These are phyloP conservation scores for Ephestia elutella DNA, from an alignment of 1,140 invertebrate genomes.

Conservation along the genomic window DNA sequence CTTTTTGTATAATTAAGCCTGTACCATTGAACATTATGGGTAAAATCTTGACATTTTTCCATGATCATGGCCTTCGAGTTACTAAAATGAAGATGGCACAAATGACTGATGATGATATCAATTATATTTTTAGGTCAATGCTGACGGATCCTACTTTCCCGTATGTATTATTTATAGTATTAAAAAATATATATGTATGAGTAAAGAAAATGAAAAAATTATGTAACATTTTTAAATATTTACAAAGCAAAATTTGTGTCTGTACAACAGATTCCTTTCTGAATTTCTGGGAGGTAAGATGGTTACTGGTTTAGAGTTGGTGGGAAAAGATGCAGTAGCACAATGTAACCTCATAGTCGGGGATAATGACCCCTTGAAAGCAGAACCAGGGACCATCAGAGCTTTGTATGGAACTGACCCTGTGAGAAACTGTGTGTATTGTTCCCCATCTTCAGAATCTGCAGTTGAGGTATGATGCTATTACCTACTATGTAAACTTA, in stretches of 20 bases:
- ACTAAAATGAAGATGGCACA: constrained; percentile 82
- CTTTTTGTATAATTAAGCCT: constrained; percentile 86
- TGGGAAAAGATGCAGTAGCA: constrained; percentile 81
- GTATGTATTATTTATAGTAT: constrained; percentile 70
- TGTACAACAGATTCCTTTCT: constrained; percentile 69
- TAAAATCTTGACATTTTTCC: constrained; percentile 81
- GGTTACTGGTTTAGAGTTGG: constrained; percentile 83
- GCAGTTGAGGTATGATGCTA: constrained; percentile 74
- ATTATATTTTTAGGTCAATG: constrained; percentile 76
- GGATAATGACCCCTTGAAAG: constrained; percentile 79
- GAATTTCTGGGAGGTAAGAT: constrained; percentile 82
- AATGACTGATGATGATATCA: constrained; percentile 77
- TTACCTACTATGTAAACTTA: no score
- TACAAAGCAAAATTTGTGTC: background rate
- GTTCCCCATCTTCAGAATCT: constrained; percentile 75
- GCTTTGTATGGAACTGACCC: constrained; percentile 84
- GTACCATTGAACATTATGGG: constrained; percentile 81
- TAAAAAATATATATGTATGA: no score
- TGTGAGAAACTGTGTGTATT: constrained; percentile 83
- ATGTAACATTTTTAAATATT: no score
- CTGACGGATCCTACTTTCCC: constrained; percentile 76
- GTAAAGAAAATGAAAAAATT: no score
- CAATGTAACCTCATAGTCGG: constrained; percentile 79
- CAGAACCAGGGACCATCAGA: constrained; percentile 79
- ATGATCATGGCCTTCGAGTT: constrained; percentile 80